Evolutionary conservation across 2,888 invertebrate species (phyloP).

Genomic region (Papilio protenor): DNA sequence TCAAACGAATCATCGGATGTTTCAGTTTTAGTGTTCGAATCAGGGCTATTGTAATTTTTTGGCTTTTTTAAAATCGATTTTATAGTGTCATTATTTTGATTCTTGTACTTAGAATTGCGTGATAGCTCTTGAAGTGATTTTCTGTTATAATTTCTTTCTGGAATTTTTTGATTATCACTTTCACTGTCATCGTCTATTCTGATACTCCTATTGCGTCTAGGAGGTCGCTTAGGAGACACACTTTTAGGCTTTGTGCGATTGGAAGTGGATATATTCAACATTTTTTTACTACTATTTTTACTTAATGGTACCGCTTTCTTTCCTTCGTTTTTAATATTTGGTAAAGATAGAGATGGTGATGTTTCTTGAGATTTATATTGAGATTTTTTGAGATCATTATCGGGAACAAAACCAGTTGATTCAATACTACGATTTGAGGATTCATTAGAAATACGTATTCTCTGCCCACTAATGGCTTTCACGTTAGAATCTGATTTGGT

Average conservation of each 20-base stretch:
- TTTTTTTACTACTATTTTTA: conserved; percentile 72
- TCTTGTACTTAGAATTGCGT: conserved; percentile 67
- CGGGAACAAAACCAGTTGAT: conserved; percentile 76
- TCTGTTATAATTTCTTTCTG: conserved; percentile 65
- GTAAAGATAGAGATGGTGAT: conserved; percentile 68
- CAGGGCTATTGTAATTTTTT: conserved; percentile 68
- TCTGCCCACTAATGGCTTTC: conserved; percentile 88
- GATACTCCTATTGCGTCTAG: conserved; percentile 81
- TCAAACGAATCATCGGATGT: conserved; percentile 66
- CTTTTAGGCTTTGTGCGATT: conserved; percentile 77
- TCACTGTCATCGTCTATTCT: conserved; percentile 80
- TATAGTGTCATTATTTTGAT: conserved; percentile 74
- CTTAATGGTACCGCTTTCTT: conserved; percentile 68
- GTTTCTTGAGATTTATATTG: conserved; percentile 69
- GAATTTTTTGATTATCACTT: conserved; percentile 76
- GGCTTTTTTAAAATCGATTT: conserved; percentile 86
- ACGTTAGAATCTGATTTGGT: conserved; percentile 80
- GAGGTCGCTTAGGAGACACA: conserved; percentile 86
- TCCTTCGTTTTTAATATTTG: conserved; percentile 77
- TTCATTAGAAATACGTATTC: conserved; percentile 86
- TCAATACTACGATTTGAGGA: conserved; percentile 72
- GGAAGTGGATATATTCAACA: conserved; percentile 60
- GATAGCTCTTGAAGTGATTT: conserved; percentile 61
- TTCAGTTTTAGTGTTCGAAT: conserved; percentile 62
- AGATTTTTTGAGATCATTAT: conserved; percentile 78